phyloP scores from a whole-genome alignment of 2,113 vertebrate species.

The Cygnus atratus region DNA sequence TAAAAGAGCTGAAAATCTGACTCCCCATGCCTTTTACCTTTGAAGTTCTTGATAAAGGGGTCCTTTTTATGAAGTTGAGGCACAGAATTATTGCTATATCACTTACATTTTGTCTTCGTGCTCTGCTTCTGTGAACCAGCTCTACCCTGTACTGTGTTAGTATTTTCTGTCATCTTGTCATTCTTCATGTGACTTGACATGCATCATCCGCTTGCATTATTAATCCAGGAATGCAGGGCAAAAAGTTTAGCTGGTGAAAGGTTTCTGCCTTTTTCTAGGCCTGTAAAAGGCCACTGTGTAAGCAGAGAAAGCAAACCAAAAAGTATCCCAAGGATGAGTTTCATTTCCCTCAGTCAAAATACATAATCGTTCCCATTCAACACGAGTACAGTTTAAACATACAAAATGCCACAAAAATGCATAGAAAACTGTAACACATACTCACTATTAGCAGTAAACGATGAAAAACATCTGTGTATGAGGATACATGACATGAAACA shows the following conservation, averaged over 20 bases:
- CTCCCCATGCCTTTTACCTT: not conserved
- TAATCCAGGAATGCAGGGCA: not conserved
- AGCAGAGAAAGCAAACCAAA: not conserved
- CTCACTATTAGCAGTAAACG: not conserved
- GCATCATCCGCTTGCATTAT: not conserved
- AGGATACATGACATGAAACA: conserved; percentile 19
- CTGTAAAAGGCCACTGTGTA: not conserved
- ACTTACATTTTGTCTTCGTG: not conserved
- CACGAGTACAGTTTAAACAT: not conserved
- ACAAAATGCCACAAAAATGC: not conserved
- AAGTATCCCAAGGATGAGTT: not conserved
- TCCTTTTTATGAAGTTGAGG: not conserved
- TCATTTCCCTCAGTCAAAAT: not conserved
- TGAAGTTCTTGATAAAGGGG: not conserved
- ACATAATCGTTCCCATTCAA: not conserved
- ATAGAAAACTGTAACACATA: not conserved
- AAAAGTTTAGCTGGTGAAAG: not conserved
- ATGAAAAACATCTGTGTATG: conserved; percentile 34
- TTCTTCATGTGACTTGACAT: not conserved
- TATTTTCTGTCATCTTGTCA: not conserved
- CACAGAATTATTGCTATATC: not conserved
- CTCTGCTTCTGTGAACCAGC: not conserved
- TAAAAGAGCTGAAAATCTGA: not conserved
- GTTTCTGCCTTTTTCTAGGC: not conserved
- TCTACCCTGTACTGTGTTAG: not conserved